Percentiles rank a stretch among this genome's conserved stretches.
These are phyloP conservation scores for Cololabis saira DNA, from an alignment of 2,113 vertebrate species.

Conservation along the genomic window DNA sequence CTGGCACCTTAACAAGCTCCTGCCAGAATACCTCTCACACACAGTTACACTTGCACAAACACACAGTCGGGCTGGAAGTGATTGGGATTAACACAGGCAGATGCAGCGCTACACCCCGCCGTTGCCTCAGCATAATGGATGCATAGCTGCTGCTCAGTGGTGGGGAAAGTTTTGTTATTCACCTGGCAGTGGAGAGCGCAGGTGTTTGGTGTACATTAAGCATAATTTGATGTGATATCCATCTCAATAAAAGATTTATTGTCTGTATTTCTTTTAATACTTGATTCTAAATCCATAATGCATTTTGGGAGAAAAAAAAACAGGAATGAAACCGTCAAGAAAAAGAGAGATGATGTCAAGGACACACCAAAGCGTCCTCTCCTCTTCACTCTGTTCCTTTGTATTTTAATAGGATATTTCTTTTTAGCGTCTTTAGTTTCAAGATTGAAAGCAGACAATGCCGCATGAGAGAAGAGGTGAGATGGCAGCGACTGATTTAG, in stretches of 20 bases:
- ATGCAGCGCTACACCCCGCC: slow-evolving; percentile 43
- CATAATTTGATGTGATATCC: slow-evolving; percentile 53
- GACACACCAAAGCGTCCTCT: slow-evolving; percentile 46
- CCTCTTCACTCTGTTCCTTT: slow-evolving; percentile 5
- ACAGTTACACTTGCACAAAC: slow-evolving; percentile 25
- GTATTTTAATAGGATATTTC: slow-evolving; percentile 28
- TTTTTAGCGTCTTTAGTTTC: slow-evolving; percentile 43
- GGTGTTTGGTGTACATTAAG: slow-evolving; percentile 50
- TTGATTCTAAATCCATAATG: slow-evolving; percentile 26
- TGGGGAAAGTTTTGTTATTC: slow-evolving; percentile 54
- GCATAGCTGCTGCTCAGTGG: slow-evolving; percentile 39
- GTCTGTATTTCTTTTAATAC: neutral
- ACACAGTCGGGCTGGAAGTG: slow-evolving; percentile 41
- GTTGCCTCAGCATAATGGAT: slow-evolving; percentile 40
- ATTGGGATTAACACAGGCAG: slow-evolving; percentile 69
- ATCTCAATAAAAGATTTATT: slow-evolving; percentile 20
- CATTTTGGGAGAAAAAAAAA: neutral
- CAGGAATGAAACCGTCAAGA: neutral
- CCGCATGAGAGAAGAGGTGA: neutral
- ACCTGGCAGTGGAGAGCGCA: slow-evolving; percentile 33
- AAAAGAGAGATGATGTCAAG: slow-evolving; percentile 56
- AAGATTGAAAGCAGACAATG: slow-evolving; percentile 18
- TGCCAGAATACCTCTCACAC: slow-evolving; percentile 61
- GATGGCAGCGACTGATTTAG: slow-evolving; percentile 1
- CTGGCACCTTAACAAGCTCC: slow-evolving; percentile 75